Evolutionary conservation across 2,888 invertebrate genomes (phyloP).

Genomic region (Danaus chrysippus): DNA sequence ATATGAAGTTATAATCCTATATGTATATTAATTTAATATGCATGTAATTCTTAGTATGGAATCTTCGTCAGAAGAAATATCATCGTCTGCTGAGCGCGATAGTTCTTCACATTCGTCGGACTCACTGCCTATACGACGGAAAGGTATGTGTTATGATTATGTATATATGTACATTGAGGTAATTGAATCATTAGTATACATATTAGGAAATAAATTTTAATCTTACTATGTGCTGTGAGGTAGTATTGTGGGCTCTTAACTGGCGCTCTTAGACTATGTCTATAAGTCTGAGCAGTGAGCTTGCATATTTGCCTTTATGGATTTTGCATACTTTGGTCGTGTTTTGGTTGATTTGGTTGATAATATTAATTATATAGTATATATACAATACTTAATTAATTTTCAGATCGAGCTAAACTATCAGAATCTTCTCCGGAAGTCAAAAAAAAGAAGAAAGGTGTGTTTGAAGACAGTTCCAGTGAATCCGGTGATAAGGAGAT

Average conservation of each 20-base stretch:
- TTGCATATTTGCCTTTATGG: no score
- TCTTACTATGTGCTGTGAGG: no score
- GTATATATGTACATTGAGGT: no score
- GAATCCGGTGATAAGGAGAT: conserved; percentile 67
- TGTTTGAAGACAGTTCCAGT: conserved; percentile 63
- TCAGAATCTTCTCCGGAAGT: conserved; percentile 69
- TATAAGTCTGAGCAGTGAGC: no score
- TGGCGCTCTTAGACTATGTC: no score
- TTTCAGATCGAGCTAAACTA: conserved; percentile 57
- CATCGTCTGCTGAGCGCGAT: conserved; percentile 63
- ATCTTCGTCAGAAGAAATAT: conserved; percentile 69
- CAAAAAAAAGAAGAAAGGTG: conserved; percentile 69
- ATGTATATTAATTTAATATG: no score
- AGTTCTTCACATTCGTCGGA: conserved; percentile 57
- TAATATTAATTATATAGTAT: background rate
- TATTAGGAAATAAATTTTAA: no score
- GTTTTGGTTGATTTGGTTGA: no score
- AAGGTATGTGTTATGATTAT: conserved; percentile 45
- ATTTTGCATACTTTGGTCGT: no score
- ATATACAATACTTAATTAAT: conserved; percentile 15
- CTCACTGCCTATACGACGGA: conserved; percentile 63
- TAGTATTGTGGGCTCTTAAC: no score
- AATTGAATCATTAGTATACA: no score
- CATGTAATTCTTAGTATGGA: conserved; percentile 44
- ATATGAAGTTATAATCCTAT: no score